These are phyloP conservation scores for Cyprinodon variegatus DNA, from an alignment of 2,113 vertebrate species.

Conservation along the genomic window DNA sequence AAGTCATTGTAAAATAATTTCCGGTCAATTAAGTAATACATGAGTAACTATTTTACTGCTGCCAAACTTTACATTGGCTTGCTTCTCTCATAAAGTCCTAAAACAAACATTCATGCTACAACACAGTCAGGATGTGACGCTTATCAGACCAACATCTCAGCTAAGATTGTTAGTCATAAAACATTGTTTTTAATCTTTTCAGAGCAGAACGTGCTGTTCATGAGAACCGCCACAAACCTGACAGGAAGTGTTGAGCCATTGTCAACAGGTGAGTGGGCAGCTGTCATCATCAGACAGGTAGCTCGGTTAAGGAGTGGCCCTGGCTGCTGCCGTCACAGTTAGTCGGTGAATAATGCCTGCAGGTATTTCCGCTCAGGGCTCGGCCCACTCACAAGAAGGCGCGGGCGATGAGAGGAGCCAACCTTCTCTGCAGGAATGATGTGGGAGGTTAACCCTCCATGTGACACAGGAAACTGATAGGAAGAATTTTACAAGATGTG, in stretches of 20 bases:
- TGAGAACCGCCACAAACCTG: slow-evolving; percentile 20
- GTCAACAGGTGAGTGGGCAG: slow-evolving; percentile 75
- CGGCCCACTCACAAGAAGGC: slow-evolving; percentile 51
- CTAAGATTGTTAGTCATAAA: slow-evolving; percentile 24
- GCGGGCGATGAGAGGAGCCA: slow-evolving; percentile 68
- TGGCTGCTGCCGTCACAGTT: slow-evolving; percentile 62
- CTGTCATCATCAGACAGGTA: slow-evolving; percentile 70
- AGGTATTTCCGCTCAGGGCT: slow-evolving; percentile 71
- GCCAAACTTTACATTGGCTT: background rate
- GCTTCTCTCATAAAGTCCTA: slow-evolving; percentile 3
- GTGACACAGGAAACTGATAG: slow-evolving; percentile 61
- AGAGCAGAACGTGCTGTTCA: slow-evolving; percentile 49
- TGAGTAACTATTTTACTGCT: no score
- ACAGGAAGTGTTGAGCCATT: slow-evolving; percentile 57
- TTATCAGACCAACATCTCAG: slow-evolving; percentile 22
- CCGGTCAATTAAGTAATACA: background rate
- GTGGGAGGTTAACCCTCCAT: slow-evolving; percentile 40
- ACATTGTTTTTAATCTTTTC: background rate
- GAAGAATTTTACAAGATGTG: slow-evolving; percentile 53
- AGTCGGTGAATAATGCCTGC: slow-evolving; percentile 56
- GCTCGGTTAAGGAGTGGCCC: slow-evolving; percentile 70
- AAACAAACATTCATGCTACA: background rate
- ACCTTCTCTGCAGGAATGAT: slow-evolving; percentile 45
- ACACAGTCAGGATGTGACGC: background rate
- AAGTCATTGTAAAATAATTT: background rate